A percentile compares a stretch with the other conserved stretches of the same genome.
These are phyloP conservation scores for Tonatia bakeri DNA, from an alignment of 2,113 vertebrate genomes.

Conservation along the genomic window DNA sequence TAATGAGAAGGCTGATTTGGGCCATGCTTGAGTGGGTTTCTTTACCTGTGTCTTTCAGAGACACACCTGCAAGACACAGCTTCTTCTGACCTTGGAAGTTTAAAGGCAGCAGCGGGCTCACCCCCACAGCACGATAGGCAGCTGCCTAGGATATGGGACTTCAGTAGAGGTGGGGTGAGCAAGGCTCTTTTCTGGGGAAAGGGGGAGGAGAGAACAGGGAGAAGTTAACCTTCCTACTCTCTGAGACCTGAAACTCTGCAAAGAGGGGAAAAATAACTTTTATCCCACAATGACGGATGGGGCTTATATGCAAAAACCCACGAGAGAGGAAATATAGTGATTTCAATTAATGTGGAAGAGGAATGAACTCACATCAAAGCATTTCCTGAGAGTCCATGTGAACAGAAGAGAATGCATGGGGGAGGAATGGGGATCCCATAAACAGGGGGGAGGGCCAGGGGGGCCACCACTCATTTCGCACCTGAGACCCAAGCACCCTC, in stretches of 20 bases:
- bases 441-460: neutral
- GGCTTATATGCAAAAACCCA: neutral
- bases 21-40: neutral
- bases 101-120: neutral
- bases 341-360: neutral
- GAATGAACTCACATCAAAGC: neutral
- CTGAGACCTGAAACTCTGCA: neutral
- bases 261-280: neutral
- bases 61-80: neutral
- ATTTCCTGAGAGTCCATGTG: neutral
- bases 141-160: constrained; percentile 12
- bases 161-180: neutral
- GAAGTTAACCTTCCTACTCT: neutral
- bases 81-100: constrained; percentile 50
- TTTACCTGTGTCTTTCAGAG: neutral
- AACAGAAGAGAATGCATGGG: neutral
- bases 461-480: neutral
- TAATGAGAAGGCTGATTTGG: constrained; percentile 38
- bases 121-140: neutral
- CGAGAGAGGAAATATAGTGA: neutral
- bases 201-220: too few relatives aligned
- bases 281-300: neutral
- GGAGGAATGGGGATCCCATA: neutral
- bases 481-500: neutral
- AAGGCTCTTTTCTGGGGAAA: neutral